Evolutionary conservation across 2,113 vertebrate genomes (phyloP), one percentile per base, ranked within the genome.

Genomic region (Tringa solitaria): DNA sequence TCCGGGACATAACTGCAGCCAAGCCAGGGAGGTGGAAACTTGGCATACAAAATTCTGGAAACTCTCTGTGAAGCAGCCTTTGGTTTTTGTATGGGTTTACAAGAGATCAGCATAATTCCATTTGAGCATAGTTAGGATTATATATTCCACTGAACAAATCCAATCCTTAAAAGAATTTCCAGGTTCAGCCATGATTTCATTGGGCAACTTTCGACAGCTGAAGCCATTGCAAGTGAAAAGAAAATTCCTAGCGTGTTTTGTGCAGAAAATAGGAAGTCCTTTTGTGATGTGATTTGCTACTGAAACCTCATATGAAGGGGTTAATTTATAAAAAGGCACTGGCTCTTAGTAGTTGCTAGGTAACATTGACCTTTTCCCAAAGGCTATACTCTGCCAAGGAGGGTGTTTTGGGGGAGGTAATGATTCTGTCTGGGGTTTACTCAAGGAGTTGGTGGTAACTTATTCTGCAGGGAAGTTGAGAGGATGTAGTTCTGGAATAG

Each of bases 321-420:
- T 97, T 96, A 97, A 97, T 91, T 95, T 94, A 79, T 87, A 64
- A 84, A 84, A 92, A 96, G 59, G 51, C 83, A 53, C 24, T 21
- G 67, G 33, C 51, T 94, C 48, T 87, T 86, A 75, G 73, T 95
- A 94, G 95, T 97, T 95, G 94, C 96, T 96, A 95, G 95, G 96
- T 95, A 91, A 96, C 92, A 90, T 33, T 95, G 90, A 96, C 90
- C 92, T 96, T 96, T 97, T 84, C 86, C 88, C 86, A 92, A 92
- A 87, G 90, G 92, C 94, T 96, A 26, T 84, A 67, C 50, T 93
- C 51, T 1, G 4, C 68, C 79, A 93, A 81, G 84, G 60, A 93
- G 73, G 51, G 20, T 87, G 48, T 86, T 91, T 94, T 5, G 1
- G 35, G 41, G 37, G 80, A 95, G 60, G 92, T 81, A 65, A 63